Evolutionary conservation across 1,140 invertebrate genomes (phyloP), one percentile per base, ranked within the genome.

Genomic region (Drosophila serrata): DNA sequence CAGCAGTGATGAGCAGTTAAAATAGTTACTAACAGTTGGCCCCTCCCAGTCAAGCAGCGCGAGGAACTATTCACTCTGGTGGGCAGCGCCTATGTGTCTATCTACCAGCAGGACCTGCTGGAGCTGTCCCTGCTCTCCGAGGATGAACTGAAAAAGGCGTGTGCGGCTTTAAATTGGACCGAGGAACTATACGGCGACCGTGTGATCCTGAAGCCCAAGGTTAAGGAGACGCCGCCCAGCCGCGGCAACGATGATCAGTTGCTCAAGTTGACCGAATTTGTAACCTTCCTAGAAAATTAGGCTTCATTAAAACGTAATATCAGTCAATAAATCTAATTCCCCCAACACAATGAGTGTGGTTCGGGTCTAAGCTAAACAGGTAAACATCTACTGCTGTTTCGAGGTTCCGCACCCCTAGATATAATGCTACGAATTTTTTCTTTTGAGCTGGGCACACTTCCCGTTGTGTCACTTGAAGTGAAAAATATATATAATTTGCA

Each of bases 201-300:
- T 13, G 24, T 58, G n/a, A 81, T 88, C 22, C 45, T 68, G 12
- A 43, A 82, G 19, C 86, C 86, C 15, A 90, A 91, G 43, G 48
- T 64, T 2, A 82, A 62, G 22, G 84, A 84, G 43, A 17, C 55
- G 0, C 39, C 68, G 8, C 60, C 79, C 9, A 58, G 56, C 15
- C 42, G 74, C 24, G 65, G 69, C 11, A 85, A 84, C 51, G 87
- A 90, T 51, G 86, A 90, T 39, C 86, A 90, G 40, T 68, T 90
- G 65, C 75, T 90, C 22, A 90, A 90, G 31, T 46, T 90, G 53
- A 90, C 86, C 6, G 86, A 90, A 27, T 90, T 90, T 72, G 86
- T 90, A 27, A 90, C 86, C 15, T 90, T 90, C 68, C 69, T 90
- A 64, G 86, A 90, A 56, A 90, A 90, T 37, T 90, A 76, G 76